phyloP scores from a whole-genome alignment of 2,888 invertebrate species.

The Diarsia rubi region DNA sequence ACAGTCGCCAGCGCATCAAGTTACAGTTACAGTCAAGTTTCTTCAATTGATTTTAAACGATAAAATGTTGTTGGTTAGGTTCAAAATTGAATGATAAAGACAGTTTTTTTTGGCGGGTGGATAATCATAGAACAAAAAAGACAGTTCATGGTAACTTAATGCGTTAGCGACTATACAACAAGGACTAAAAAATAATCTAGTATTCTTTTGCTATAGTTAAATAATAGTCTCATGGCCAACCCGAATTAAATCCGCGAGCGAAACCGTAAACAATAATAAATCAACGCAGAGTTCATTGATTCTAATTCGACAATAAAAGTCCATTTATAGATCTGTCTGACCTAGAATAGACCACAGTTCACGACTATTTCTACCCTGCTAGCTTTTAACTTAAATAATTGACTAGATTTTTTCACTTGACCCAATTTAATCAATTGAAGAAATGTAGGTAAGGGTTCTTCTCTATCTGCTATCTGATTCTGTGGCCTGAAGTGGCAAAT shows the following conservation, averaged over 20 bases:
- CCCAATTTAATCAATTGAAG: not conserved
- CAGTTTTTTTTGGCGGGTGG: too few relatives aligned
- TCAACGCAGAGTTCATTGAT: constrained; percentile 33
- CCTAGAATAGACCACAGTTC: constrained; percentile 17
- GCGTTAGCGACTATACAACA: not conserved
- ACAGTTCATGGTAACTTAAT: too few relatives aligned
- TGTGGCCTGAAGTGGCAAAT: too few relatives aligned
- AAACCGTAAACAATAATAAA: constrained; percentile 36
- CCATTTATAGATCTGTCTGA: constrained; percentile 22
- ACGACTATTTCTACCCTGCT: constrained; percentile 19
- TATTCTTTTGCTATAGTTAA: not conserved
- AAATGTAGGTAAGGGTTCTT: not conserved
- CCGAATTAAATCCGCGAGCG: constrained; percentile 5
- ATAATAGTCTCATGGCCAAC: not conserved
- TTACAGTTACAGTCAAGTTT: too few relatives aligned
- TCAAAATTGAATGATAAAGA: too few relatives aligned
- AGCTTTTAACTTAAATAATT: not conserved
- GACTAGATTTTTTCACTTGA: not conserved
- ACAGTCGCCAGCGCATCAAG: too few relatives aligned
- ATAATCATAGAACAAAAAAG: too few relatives aligned
- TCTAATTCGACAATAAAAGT: constrained; percentile 26
- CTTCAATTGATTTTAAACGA: too few relatives aligned
- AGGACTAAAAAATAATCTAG: not conserved
- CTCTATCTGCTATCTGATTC: not conserved
- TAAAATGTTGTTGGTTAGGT: too few relatives aligned